These are phyloP conservation scores for Todus mexicanus DNA, from an alignment of 2,797 vertebrate genomes.

Conservation along the genomic window DNA sequence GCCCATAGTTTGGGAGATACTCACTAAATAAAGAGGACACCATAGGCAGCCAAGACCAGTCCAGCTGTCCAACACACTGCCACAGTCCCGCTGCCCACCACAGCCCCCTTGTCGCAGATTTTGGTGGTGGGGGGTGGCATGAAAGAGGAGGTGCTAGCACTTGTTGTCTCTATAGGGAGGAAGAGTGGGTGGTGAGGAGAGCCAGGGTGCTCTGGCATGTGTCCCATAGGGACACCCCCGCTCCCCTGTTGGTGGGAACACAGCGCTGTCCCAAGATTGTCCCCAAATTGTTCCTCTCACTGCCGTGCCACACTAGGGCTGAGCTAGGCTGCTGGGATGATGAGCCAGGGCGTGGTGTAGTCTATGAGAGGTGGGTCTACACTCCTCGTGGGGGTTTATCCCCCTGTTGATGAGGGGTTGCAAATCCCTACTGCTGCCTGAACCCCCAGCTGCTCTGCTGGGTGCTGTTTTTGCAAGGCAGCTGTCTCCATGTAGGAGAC, in stretches of 20 bases:
- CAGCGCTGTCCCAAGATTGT: accelerated
- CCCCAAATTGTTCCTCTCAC: neutral
- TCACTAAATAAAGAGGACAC: slow-evolving; percentile 77
- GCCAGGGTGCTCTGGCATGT: accelerated
- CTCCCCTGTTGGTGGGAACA: neutral
- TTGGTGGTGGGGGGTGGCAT: slow-evolving; percentile 75
- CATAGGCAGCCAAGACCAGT: slow-evolving; percentile 63
- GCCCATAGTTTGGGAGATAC: neutral
- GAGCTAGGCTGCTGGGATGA: neutral
- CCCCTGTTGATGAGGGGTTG: neutral
- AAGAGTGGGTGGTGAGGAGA: neutral
- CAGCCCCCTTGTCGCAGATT: slow-evolving; percentile 70
- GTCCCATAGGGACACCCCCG: accelerated
- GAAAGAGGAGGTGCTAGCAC: slow-evolving; percentile 74
- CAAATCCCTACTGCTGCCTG: neutral
- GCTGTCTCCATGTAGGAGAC: neutral
- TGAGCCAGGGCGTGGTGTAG: neutral
- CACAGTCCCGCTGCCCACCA: slow-evolving; percentile 53
- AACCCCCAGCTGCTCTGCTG: neutral
- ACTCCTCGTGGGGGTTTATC: neutral
- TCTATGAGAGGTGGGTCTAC: neutral
- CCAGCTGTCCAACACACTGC: slow-evolving; percentile 61
- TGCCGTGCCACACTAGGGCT: neutral
- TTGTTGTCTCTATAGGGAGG: slow-evolving; percentile 74
- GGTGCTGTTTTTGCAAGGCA: neutral